A percentile compares a stretch with the other conserved stretches of the same genome.
These are phyloP conservation scores for Tenthredo distinguenda DNA, from an alignment of 2,888 invertebrate genomes.

Conservation along the genomic window DNA sequence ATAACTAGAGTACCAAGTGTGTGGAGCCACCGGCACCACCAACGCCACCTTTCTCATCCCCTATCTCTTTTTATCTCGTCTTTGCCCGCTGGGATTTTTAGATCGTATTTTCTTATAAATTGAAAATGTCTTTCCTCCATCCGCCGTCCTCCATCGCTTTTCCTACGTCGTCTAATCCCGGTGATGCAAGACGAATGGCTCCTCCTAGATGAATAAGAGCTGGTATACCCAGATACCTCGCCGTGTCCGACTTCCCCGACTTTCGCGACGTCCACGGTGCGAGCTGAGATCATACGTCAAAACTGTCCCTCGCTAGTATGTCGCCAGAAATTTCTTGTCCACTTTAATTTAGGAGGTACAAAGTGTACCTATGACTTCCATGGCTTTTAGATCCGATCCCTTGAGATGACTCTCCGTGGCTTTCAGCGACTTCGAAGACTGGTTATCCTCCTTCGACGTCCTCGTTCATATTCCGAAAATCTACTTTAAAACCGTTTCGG, in stretches of 20 bases:
- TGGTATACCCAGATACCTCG: not conserved
- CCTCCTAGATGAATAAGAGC: slow-evolving; percentile 21
- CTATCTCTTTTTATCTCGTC: slow-evolving; percentile 21
- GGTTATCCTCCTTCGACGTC: not conserved
- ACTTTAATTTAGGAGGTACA: not conserved
- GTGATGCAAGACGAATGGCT: slow-evolving; percentile 68
- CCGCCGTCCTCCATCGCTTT: slow-evolving; percentile 55
- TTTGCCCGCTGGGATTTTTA: slow-evolving; percentile 62
- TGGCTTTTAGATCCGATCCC: not conserved
- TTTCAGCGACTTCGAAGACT: not conserved
- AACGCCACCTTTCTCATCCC: not conserved
- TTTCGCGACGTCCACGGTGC: not conserved
- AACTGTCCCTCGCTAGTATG: not conserved
- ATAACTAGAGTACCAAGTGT: slow-evolving; percentile 53
- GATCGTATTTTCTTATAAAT: slow-evolving; percentile 73
- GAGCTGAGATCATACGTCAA: slow-evolving; percentile 5
- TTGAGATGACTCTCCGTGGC: not conserved
- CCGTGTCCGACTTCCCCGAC: not conserved
- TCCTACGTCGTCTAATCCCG: slow-evolving; percentile 65
- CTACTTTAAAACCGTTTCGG: not conserved
- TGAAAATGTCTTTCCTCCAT: slow-evolving; percentile 65
- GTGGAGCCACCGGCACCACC: not conserved
- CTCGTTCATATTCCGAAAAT: not conserved
- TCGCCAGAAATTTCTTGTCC: not conserved
- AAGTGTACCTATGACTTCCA: not conserved